These are phyloP conservation scores for Timema podura DNA, from an alignment of 2,888 invertebrate genomes.

Conservation along the genomic window DNA sequence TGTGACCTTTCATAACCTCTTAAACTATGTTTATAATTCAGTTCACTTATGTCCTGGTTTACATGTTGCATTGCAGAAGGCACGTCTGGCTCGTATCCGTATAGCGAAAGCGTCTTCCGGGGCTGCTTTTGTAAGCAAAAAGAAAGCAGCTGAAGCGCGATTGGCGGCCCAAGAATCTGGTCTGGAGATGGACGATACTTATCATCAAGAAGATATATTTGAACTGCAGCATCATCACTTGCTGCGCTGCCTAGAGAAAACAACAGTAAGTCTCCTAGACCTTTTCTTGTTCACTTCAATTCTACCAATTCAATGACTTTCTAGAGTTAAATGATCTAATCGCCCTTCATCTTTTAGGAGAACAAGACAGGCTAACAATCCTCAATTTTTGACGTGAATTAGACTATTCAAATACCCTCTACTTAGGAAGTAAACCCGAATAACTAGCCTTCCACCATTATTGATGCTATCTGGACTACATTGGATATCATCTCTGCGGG, in stretches of 20 bases:
- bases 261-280: slow-evolving; percentile 69
- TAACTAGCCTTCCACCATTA: no score
- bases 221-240: slow-evolving; percentile 99
- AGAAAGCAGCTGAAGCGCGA: slow-evolving; percentile 96
- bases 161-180: slow-evolving; percentile 91
- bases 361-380: no score
- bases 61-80: slow-evolving; percentile 74
- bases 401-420: no score
- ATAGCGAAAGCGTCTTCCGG: slow-evolving; percentile 99
- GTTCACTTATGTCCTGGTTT: no score
- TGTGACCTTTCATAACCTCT: no score
- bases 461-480: no score
- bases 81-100: slow-evolving; percentile 93
- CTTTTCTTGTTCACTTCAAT: background rate
- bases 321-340: no score
- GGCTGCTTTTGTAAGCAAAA: slow-evolving; percentile 96
- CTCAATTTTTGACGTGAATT: no score
- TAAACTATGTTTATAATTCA: no score
- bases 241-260: slow-evolving; percentile 94
- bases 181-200: slow-evolving; percentile 83
- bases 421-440: no score
- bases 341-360: no score
- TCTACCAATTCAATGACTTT: background rate
- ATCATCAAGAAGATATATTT: slow-evolving; percentile 93
- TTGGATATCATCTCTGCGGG: no score